Conservation (phyloP, 2,888 invertebrate species). For the Troglohyphantes excavatus region DNA sequence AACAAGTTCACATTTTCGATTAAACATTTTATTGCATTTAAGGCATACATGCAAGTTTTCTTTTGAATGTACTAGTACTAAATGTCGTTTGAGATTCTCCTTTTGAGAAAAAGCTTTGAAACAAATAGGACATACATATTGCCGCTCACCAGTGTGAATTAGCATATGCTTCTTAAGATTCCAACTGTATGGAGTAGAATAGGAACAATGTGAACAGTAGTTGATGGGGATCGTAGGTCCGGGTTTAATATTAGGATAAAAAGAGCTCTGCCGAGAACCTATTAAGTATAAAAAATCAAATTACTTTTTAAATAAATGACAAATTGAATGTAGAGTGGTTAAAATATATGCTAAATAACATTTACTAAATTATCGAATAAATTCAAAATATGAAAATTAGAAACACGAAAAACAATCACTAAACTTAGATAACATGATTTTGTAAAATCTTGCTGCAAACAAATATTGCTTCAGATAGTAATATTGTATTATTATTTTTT, state of each 20-base stretch:
- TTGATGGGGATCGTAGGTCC: neutral
- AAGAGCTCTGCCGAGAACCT: neutral
- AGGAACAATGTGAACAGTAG: neutral
- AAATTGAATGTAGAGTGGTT: too few relatives aligned
- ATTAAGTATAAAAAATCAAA: too few relatives aligned
- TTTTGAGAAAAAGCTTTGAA: neutral
- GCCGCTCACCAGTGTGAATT: slow-evolving; percentile 6
- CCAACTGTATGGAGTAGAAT: slow-evolving; percentile 12
- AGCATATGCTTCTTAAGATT: slow-evolving; percentile 34
- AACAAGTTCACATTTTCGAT: too few relatives aligned
- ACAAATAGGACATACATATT: slow-evolving; percentile 9
- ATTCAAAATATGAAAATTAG: too few relatives aligned
- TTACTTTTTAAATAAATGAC: too few relatives aligned
- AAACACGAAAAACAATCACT: too few relatives aligned
- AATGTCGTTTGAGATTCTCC: slow-evolving; percentile 8
- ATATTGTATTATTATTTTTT: too few relatives aligned
- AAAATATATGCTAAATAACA: too few relatives aligned
- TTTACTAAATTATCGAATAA: too few relatives aligned
- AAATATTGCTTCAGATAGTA: too few relatives aligned
- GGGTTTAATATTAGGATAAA: neutral
- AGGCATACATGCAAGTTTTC: neutral
- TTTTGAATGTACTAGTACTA: slow-evolving; percentile 2
- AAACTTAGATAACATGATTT: too few relatives aligned
- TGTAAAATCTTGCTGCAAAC: too few relatives aligned
- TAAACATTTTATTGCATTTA: neutral